A percentile compares a stretch with the other conserved stretches of the same genome.
phyloP scores from a whole-genome alignment of 2,888 invertebrate genomes.

The Octodonta nipae region DNA sequence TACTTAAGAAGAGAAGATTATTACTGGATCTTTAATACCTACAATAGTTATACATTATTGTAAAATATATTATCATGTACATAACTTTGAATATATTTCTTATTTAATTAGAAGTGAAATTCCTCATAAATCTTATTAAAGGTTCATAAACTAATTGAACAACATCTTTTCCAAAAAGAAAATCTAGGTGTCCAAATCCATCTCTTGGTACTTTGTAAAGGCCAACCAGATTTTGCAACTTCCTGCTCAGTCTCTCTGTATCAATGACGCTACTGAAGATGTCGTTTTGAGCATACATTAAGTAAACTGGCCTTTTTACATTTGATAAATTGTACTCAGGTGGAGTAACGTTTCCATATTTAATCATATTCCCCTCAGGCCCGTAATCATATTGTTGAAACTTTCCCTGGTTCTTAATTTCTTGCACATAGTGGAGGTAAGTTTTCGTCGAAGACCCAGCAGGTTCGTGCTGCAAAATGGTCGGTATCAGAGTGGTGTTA shows the following conservation, averaged over 20 bases:
- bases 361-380: slow-evolving; percentile 37
- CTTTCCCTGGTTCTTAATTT: slow-evolving; percentile 22
- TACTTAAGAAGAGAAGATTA: no score
- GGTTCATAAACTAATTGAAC: slow-evolving; percentile 43
- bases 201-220: slow-evolving; percentile 46
- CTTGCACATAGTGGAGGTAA: slow-evolving; percentile 47
- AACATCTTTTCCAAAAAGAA: slow-evolving; percentile 51
- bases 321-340: slow-evolving; percentile 50
- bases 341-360: slow-evolving; percentile 45
- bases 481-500: slow-evolving; percentile 45
- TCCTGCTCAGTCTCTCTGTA: slow-evolving; percentile 41
- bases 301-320: slow-evolving; percentile 48
- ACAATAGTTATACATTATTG: no score
- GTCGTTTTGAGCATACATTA: slow-evolving; percentile 58
- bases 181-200: slow-evolving; percentile 63
- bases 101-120: no score
- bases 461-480: slow-evolving; percentile 54
- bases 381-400: slow-evolving; percentile 63
- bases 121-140: slow-evolving; percentile 20
- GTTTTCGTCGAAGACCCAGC: slow-evolving; percentile 63
- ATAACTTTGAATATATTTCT: no score
- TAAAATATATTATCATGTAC: no score
- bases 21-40: no score
- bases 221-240: slow-evolving; percentile 43
- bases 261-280: slow-evolving; percentile 50